These are phyloP conservation scores for Teleogryllus occipitalis DNA, from an alignment of 1,140 invertebrate species.

Conservation along the genomic window DNA sequence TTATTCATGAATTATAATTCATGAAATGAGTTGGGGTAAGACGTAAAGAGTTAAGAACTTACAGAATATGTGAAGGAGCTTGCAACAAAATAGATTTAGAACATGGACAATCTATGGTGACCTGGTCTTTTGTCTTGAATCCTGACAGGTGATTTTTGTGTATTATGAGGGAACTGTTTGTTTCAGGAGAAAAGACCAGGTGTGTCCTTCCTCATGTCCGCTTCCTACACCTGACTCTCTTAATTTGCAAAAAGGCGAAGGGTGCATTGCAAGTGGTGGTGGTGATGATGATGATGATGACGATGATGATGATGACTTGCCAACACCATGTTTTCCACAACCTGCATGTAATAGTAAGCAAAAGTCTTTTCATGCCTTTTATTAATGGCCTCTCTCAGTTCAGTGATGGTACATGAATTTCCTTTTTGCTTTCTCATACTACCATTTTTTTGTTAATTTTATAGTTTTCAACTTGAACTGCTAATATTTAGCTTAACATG, in stretches of 20 bases:
- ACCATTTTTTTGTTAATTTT: background rate
- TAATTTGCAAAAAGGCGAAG: background rate
- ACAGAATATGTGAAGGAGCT: background rate
- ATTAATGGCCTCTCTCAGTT: background rate
- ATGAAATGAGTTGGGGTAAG: background rate
- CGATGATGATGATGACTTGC: conserved; percentile 6
- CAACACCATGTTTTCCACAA: background rate
- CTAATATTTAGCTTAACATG: background rate
- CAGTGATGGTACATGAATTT: background rate
- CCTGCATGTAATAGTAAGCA: background rate
- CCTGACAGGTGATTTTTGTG: background rate
- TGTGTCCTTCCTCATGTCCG: background rate
- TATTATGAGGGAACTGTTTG: background rate
- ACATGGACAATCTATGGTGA: background rate
- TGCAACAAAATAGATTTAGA: background rate
- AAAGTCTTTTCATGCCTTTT: background rate
- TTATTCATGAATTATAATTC: background rate
- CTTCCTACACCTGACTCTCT: background rate
- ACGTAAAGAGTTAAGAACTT: background rate
- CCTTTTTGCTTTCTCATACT: background rate
- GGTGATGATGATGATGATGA: no score
- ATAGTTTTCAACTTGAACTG: background rate
- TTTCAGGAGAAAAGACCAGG: conserved; percentile 17
- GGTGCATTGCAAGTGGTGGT: no score
- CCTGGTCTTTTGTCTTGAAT: background rate